A percentile compares a stretch with the other conserved stretches of the same genome.
Evolutionary conservation across 2,888 invertebrate species (phyloP).

Genomic region (Scaptomyza reducta): DNA sequence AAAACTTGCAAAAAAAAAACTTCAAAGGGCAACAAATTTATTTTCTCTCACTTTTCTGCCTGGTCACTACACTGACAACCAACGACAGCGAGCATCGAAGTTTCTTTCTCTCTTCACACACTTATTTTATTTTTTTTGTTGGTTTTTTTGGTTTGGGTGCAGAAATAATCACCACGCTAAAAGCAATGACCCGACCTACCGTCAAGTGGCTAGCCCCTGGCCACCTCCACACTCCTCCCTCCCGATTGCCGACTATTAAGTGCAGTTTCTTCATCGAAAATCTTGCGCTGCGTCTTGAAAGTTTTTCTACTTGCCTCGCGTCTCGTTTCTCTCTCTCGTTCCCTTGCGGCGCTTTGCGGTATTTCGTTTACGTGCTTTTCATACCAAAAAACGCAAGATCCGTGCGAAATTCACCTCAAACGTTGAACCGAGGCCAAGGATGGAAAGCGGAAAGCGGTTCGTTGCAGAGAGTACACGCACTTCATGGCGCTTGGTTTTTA

Average conservation of each 20-base stretch:
- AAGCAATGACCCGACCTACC: conserved; percentile 66
- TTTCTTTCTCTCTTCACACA: conserved; percentile 5
- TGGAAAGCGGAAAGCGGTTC: neutral
- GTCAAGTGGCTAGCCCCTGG: conserved; percentile 20
- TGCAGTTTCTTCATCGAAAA: conserved; percentile 46
- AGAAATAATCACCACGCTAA: conserved; percentile 68
- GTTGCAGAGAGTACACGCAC: conserved; percentile 50
- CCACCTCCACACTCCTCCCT: neutral
- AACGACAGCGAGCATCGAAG: conserved; percentile 55
- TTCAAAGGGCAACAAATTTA: conserved; percentile 56
- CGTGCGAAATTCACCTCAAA: conserved; percentile 62
- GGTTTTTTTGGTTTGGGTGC: conserved; percentile 2
- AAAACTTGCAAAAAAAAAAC: conserved; percentile 22
- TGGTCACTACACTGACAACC: conserved; percentile 58
- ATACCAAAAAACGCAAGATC: conserved; percentile 55
- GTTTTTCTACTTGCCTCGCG: too few relatives aligned
- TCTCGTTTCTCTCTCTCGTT: conserved; percentile 7
- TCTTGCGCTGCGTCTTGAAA: conserved; percentile 50
- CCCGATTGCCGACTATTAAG: conserved; percentile 13
- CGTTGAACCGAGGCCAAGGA: conserved; percentile 1
- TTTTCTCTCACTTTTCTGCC: conserved; percentile 30
- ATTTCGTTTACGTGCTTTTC: conserved; percentile 70
- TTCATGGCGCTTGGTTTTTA: conserved; percentile 71
- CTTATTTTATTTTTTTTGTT: conserved; percentile 8
- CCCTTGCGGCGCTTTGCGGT: conserved; percentile 60